These are phyloP conservation scores for Tiliacea citrago DNA, from an alignment of 2,888 invertebrate species.

Conservation along the genomic window DNA sequence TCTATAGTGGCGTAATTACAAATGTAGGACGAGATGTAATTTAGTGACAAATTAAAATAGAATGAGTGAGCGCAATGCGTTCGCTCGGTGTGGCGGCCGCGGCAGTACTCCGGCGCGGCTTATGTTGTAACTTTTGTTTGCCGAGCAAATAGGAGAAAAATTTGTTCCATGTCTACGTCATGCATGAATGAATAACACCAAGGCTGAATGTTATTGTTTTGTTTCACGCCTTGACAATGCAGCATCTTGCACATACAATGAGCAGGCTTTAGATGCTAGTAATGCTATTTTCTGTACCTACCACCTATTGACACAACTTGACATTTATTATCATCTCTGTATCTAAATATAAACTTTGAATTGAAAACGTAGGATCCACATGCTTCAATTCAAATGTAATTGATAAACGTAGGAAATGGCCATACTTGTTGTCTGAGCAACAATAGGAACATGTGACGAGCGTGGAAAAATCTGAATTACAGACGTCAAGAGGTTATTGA, in stretches of 20 bases:
- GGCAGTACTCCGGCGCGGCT: slow-evolving; percentile 75
- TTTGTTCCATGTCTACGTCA: slow-evolving; percentile 85
- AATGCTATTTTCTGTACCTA: slow-evolving; percentile 35
- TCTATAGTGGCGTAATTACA: slow-evolving; percentile 71
- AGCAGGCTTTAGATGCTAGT: slow-evolving; percentile 58
- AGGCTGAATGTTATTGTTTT: slow-evolving; percentile 84
- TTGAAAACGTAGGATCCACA: slow-evolving; percentile 14
- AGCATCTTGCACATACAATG: slow-evolving; percentile 66
- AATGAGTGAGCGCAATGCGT: slow-evolving; percentile 74
- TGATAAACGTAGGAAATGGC: slow-evolving; percentile 48
- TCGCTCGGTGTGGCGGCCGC: slow-evolving; percentile 78
- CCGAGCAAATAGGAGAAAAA: slow-evolving; percentile 87
- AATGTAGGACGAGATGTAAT: slow-evolving; percentile 70
- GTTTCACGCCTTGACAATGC: slow-evolving; percentile 73
- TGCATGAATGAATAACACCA: slow-evolving; percentile 84
- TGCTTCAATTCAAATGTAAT: slow-evolving; percentile 50
- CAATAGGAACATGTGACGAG: slow-evolving; percentile 52
- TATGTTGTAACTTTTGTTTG: slow-evolving; percentile 82
- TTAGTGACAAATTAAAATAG: slow-evolving; percentile 74
- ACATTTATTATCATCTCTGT: slow-evolving; percentile 2
- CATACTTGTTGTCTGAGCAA: slow-evolving; percentile 29
- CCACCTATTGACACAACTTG: background rate
- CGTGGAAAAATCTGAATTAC: slow-evolving; percentile 41
- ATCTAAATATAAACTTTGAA: slow-evolving; percentile 40
- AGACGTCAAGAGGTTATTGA: slow-evolving; percentile 43